Conservation (phyloP, 2,888 invertebrate genomes). For the Athripsodes cinereus region DNA sequence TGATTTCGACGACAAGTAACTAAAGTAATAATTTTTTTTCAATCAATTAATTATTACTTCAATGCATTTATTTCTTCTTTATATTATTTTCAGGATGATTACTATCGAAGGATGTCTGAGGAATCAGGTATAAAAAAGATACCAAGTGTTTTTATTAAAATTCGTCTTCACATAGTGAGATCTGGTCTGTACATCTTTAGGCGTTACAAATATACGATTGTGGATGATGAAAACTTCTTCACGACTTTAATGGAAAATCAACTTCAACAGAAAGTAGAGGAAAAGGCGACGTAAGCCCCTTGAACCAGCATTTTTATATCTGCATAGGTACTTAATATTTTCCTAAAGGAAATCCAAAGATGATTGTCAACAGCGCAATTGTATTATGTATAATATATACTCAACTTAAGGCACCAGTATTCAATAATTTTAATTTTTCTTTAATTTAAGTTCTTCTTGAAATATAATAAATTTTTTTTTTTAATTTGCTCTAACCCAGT, state of each 20-base stretch:
- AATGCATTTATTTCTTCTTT: background rate
- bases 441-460: too few relatives aligned
- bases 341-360: too few relatives aligned
- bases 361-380: too few relatives aligned
- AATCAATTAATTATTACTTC: background rate
- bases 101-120: conserved; percentile 53
- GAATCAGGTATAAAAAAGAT: conserved; percentile 46
- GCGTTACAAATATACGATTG: conserved; percentile 46
- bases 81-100: conserved; percentile 39
- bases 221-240: conserved; percentile 45
- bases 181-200: conserved; percentile 38
- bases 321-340: too few relatives aligned
- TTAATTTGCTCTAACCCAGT: too few relatives aligned
- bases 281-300: too few relatives aligned
- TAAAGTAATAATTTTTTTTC: background rate
- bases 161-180: conserved; percentile 30
- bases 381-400: too few relatives aligned
- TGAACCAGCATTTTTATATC: too few relatives aligned
- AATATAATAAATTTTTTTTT: too few relatives aligned
- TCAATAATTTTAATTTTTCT: too few relatives aligned
- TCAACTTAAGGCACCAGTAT: too few relatives aligned
- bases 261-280: background rate
- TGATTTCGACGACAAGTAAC: background rate
- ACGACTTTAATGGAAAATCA: conserved; percentile 29
- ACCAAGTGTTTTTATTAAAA: conserved; percentile 48